Evolutionary conservation across 2,797 vertebrate species (phyloP).

Genomic region (Cossypha polioptera): DNA sequence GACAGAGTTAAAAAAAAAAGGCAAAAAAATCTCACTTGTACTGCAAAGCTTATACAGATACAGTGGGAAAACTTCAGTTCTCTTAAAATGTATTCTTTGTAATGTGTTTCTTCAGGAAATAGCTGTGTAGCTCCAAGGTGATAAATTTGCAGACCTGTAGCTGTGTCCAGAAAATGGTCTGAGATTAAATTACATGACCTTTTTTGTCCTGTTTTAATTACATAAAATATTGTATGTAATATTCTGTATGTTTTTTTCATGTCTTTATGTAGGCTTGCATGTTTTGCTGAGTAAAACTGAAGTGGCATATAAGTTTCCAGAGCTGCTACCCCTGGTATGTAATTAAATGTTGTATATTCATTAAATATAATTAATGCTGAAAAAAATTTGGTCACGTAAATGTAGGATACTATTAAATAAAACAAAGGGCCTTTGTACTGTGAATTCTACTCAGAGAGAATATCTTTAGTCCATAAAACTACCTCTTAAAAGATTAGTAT

Average conservation of each 20-base stretch:
- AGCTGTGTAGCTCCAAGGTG: neutral
- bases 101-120: neutral
- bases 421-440: neutral
- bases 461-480: neutral
- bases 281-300: constrained; percentile 93
- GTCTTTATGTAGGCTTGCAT: constrained; percentile 84
- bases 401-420: neutral
- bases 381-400: neutral
- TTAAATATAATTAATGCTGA: neutral
- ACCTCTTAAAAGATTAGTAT: neutral
- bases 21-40: neutral
- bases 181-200: neutral
- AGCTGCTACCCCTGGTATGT: constrained; percentile 91
- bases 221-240: neutral
- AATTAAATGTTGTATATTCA: neutral
- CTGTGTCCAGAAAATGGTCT: neutral
- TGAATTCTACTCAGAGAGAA: neutral
- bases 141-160: neutral
- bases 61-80: neutral
- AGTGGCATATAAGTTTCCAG: constrained; percentile 90
- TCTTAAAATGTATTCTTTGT: neutral
- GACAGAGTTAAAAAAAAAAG: neutral
- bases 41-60: neutral
- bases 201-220: neutral
- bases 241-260: neutral